phyloP scores from a whole-genome alignment of 2,888 invertebrate species.

The Quadroppia sp. region DNA sequence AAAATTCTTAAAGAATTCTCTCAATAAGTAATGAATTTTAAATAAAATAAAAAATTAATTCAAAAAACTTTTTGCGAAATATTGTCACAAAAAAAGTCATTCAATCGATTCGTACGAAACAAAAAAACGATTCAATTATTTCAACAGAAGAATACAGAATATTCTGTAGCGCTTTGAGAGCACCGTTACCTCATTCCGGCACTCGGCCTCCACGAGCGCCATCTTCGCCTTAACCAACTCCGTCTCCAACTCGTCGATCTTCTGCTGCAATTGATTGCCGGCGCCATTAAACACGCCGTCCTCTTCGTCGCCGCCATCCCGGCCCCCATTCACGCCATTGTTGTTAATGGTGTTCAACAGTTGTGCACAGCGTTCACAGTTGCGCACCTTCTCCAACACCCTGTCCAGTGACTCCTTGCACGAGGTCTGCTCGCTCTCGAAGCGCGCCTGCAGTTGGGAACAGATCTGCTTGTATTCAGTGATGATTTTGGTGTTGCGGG shows the following conservation, averaged over 20 bases:
- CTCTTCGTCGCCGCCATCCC: neutral
- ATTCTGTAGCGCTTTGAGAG: neutral
- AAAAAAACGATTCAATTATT: too few relatives aligned
- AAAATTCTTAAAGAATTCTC: too few relatives aligned
- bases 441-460: conserved; percentile 69
- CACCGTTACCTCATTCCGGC: conserved; percentile 62
- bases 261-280: conserved; percentile 58
- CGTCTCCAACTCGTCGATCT: conserved; percentile 82
- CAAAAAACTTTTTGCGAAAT: too few relatives aligned
- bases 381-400: conserved; percentile 58
- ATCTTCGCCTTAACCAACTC: conserved; percentile 95
- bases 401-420: conserved; percentile 56
- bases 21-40: too few relatives aligned
- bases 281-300: neutral
- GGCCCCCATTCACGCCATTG: conserved; percentile 41
- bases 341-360: conserved; percentile 35
- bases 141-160: too few relatives aligned
- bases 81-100: too few relatives aligned
- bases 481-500: conserved; percentile 73
- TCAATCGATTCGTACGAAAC: too few relatives aligned
- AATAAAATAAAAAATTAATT: too few relatives aligned
- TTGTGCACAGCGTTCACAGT: conserved; percentile 42
- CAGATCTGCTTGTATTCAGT: conserved; percentile 78
- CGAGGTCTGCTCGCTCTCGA: conserved; percentile 72
- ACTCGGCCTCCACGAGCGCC: conserved; percentile 94